A percentile compares a stretch with the other conserved stretches of the same genome.
Conservation (phyloP, 1,140 invertebrate species). For the Philotrypesis tridentata region DNA sequence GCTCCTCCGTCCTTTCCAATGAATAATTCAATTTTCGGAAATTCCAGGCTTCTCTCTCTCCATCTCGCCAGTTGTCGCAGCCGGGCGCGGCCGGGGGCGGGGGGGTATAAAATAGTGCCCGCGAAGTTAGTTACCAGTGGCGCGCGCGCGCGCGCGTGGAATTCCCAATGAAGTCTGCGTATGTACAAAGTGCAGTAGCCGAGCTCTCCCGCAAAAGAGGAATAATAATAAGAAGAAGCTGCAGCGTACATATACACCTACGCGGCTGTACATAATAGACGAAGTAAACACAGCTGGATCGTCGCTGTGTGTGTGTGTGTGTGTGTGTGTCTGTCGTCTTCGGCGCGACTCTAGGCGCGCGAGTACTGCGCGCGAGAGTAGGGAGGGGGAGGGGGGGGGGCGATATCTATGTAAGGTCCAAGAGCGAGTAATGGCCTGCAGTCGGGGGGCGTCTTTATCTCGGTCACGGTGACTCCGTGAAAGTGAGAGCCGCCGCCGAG, state of each 20-base stretch:
- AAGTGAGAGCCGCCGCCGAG: conserved; percentile 68
- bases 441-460: conserved; percentile 65
- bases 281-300: background rate
- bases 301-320: background rate
- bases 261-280: background rate
- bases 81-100: too few species aligned
- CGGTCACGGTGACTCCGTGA: conserved; percentile 73
- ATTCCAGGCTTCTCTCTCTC: background rate
- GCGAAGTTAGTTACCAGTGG: background rate
- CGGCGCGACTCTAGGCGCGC: background rate
- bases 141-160: background rate
- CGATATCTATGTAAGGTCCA: conserved; percentile 31
- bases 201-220: too few species aligned
- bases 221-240: too few species aligned
- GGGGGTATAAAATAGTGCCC: background rate
- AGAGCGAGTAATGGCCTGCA: background rate
- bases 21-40: background rate
- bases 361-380: too few species aligned
- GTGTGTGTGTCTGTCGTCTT: background rate
- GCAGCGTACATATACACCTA: too few species aligned
- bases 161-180: background rate
- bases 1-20: background rate
- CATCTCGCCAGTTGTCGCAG: too few species aligned
- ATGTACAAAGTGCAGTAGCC: background rate
- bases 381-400: too few species aligned